Evolutionary conservation across 2,113 vertebrate genomes (phyloP), one percentile per base, ranked within the genome.

Genomic region (Larimichthys polyactis): DNA sequence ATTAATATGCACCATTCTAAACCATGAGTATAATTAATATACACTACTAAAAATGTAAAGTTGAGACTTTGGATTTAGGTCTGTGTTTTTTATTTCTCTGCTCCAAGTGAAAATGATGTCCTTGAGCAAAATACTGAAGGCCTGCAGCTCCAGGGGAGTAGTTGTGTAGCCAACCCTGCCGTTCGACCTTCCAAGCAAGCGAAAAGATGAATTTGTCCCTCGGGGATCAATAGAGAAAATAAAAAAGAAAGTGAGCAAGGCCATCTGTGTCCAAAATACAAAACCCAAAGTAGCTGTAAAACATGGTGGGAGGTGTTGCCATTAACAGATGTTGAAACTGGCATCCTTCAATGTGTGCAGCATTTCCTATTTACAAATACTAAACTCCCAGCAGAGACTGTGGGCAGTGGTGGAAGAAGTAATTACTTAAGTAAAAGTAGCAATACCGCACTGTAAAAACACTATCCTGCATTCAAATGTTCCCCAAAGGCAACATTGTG

Each of bases 141-240:
- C 73, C 67, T 19, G 1, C 70, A 55, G 78, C 83, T 90, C 84
- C 80, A 19, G 81, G 85, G 78, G 87, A 86, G 73, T 72, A 24
- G 66, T 74, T 58, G 77, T 84, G 72, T 22, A 71, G 80, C 27
- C 8, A 72, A 89, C 82, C 75, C 83, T 67, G 70, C 14, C 24
- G 62, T 84, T 86, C 81, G 75, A 90, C 87, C 85, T 89, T 89
- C 82, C 78, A 86, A 79, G 51, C 67, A 71, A 86, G 77, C 9
- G 29, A 69, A 64, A 85, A 87, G 78, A 90, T 84, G 63, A 78
- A 90, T 74, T 14, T 32, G 70, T 82, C 89, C 89, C 82, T 81
- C n/a, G 67, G 88, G 91, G 70, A 86, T 87, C 75, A 46, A 87
- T 77, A 65, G 67, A 86, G 60, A 76, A 81, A 75, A 84, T 60